phyloP scores from a whole-genome alignment of 2,113 vertebrate species.

The Thamnophis sirtalis region DNA sequence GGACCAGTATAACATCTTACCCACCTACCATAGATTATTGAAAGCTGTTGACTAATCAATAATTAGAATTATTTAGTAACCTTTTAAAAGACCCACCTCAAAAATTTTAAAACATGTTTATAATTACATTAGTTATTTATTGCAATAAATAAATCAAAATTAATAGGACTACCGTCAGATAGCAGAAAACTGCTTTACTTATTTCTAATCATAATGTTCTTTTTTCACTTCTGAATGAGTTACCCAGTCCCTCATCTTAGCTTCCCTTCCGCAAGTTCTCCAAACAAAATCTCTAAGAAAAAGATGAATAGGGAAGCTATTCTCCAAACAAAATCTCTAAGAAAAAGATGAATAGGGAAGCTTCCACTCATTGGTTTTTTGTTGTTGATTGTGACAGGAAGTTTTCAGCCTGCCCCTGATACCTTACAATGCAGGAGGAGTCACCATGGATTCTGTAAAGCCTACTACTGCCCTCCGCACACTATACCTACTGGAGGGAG shows the following conservation, averaged over 20 bases:
- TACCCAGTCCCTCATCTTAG: neutral
- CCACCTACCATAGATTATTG: neutral
- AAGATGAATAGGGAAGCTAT: no score
- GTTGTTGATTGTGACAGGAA: neutral
- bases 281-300: neutral
- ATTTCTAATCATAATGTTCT: neutral
- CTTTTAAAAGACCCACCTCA: neutral
- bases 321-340: no score
- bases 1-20: neutral
- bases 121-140: neutral
- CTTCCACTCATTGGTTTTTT: no score
- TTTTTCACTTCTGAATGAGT: neutral
- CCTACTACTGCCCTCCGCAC: fast-evolving
- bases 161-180: neutral
- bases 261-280: neutral
- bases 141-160: neutral
- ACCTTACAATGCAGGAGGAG: neutral
- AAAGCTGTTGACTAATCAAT: neutral
- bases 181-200: neutral
- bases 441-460: neutral
- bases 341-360: neutral
- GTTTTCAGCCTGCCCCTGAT: neutral
- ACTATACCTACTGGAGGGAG: neutral
- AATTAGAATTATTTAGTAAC: neutral
- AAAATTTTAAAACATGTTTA: neutral